Conservation (phyloP, 2,113 vertebrate genomes). For the Apeltes quadracus region DNA sequence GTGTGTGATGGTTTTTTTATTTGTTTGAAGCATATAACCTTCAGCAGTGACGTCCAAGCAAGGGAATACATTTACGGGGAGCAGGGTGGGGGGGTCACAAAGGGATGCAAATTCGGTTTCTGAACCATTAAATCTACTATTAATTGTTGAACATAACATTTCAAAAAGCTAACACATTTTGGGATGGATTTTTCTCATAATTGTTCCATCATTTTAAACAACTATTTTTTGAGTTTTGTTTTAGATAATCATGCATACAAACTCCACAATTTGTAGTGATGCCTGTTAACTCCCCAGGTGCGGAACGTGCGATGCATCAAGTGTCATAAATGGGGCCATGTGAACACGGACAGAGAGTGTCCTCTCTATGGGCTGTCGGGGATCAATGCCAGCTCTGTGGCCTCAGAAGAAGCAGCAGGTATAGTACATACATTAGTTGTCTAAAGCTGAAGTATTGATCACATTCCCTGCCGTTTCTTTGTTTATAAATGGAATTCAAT, state of each 20-base stretch:
- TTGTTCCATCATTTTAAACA: background rate
- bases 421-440: slow-evolving; percentile 21
- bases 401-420: slow-evolving; percentile 92
- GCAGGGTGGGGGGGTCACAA: background rate
- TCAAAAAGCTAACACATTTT: background rate
- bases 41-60: background rate
- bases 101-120: background rate
- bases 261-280: background rate
- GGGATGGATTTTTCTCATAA: background rate
- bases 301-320: slow-evolving; percentile 99
- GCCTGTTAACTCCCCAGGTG: slow-evolving; percentile 80
- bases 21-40: background rate
- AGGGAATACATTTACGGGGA: background rate
- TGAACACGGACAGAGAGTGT: slow-evolving; percentile 98
- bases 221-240: background rate
- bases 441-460: background rate
- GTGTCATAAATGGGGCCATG: slow-evolving; percentile 99
- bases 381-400: slow-evolving; percentile 94
- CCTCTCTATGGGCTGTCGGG: slow-evolving; percentile 98
- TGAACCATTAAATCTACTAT: background rate
- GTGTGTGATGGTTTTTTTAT: slow-evolving; percentile 70
- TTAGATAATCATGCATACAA: background rate
- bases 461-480: background rate
- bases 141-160: background rate
- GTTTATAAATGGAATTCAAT: background rate